Evolutionary conservation across 2,797 vertebrate genomes (phyloP).

Genomic region (Nothura maculosa): DNA sequence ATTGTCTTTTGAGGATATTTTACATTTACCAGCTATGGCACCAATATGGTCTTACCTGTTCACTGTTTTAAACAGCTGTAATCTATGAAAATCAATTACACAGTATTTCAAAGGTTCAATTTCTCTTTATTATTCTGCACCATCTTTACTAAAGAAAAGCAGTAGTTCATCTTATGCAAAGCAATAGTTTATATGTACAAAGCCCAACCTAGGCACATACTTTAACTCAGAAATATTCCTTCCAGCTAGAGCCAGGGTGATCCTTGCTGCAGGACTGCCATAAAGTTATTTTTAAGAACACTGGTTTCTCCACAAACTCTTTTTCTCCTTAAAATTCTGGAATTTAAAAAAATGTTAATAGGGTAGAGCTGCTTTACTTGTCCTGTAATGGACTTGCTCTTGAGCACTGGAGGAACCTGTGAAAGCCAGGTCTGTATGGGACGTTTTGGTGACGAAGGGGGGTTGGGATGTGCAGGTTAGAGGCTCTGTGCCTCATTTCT

Average conservation of each 20-base stretch:
- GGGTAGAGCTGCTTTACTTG: not conserved
- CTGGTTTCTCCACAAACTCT: not conserved
- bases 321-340: not conserved
- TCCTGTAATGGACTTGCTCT: not conserved
- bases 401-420: not conserved
- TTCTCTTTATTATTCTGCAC: not conserved
- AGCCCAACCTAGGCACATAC: not conserved
- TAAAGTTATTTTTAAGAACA: not conserved
- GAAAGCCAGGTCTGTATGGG: not conserved
- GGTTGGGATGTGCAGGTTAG: not conserved
- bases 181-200: not conserved
- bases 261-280: not conserved
- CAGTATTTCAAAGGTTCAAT: not conserved
- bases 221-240: not conserved
- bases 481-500: not conserved
- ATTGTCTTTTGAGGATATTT: slow-evolving; percentile 35
- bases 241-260: not conserved
- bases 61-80: not conserved
- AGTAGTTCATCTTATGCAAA: not conserved
- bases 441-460: not conserved
- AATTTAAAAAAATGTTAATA: not conserved
- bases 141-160: not conserved
- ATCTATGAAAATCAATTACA: not conserved
- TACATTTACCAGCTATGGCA: not conserved
- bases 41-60: not conserved